phyloP scores from a whole-genome alignment of 2,113 vertebrate species.

The Gobiocypris rarus region DNA sequence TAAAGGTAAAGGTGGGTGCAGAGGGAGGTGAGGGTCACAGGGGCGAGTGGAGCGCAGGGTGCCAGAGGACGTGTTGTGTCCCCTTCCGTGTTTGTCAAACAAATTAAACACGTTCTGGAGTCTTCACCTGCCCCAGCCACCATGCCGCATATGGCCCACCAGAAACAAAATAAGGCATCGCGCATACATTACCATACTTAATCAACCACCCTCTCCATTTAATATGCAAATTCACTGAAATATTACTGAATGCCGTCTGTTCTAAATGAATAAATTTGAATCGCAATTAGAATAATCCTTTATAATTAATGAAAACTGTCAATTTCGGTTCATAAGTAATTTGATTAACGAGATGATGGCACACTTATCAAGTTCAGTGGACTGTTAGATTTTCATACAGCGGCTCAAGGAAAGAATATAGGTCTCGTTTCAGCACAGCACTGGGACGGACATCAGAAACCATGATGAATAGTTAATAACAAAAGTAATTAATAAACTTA shows the following conservation, averaged over 20 bases:
- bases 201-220: conserved; percentile 99
- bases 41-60: conserved; percentile 54
- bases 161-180: conserved; percentile 98
- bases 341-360: conserved; percentile 99
- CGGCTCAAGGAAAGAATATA: conserved; percentile 19
- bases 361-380: conserved; percentile 77
- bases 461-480: conserved; percentile 99
- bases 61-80: conserved; percentile 81
- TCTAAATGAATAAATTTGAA: conserved; percentile 99
- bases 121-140: conserved; percentile 95
- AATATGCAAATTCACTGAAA: conserved; percentile 99
- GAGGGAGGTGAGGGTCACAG: conserved; percentile 46
- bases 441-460: conserved; percentile 77
- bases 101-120: conserved; percentile 95
- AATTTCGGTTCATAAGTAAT: conserved; percentile 99
- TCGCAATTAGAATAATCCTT: conserved; percentile 99
- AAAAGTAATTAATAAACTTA: conserved; percentile 94
- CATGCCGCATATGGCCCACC: conserved; percentile 94
- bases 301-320: conserved; percentile 99
- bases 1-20: conserved; percentile 46
- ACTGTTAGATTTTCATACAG: conserved; percentile 48
- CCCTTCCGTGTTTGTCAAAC: conserved; percentile 91
- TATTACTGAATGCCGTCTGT: conserved; percentile 99
- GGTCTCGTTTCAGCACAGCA: conserved; percentile 50
- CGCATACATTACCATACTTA: conserved; percentile 99